Conservation (phyloP, 2,797 vertebrate genomes). For the Clarias pachynema region DNA sequence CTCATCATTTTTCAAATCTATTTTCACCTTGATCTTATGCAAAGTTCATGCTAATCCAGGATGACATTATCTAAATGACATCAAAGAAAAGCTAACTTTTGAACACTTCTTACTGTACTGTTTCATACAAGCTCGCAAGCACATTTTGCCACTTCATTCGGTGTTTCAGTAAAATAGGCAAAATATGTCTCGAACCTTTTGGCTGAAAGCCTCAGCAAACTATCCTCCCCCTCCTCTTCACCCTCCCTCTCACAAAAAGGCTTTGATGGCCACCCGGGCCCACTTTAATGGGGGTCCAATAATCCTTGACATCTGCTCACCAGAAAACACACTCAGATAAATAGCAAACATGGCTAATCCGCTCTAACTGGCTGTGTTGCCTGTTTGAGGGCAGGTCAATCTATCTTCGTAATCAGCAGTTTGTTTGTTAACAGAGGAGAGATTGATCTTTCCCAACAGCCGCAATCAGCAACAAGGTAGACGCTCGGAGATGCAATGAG, state of each 20-base stretch:
- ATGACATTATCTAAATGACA: background rate
- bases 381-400: conserved; percentile 44
- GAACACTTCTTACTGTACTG: background rate
- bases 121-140: background rate
- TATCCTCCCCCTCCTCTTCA: conserved; percentile 9
- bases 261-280: conserved; percentile 10
- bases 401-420: conserved; percentile 43
- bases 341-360: conserved; percentile 54
- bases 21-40: background rate
- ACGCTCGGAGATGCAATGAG: conserved; percentile 17
- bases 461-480: conserved; percentile 38
- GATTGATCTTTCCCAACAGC: conserved; percentile 46
- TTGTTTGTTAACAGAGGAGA: conserved; percentile 48
- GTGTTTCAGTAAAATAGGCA: background rate
- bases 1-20: background rate
- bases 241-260: background rate
- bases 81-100: background rate
- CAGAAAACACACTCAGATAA: conserved; percentile 44
- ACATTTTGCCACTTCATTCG: background rate
- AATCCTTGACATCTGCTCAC: conserved; percentile 51
- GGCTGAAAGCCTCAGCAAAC: conserved; percentile 35
- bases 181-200: conserved; percentile 18
- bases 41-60: background rate
- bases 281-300: conserved; percentile 41
- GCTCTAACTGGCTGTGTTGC: conserved; percentile 23